A percentile compares a stretch with the other conserved stretches of the same genome.
Conservation (phyloP, 2,113 vertebrate genomes). For the Manacus vitellinus region DNA sequence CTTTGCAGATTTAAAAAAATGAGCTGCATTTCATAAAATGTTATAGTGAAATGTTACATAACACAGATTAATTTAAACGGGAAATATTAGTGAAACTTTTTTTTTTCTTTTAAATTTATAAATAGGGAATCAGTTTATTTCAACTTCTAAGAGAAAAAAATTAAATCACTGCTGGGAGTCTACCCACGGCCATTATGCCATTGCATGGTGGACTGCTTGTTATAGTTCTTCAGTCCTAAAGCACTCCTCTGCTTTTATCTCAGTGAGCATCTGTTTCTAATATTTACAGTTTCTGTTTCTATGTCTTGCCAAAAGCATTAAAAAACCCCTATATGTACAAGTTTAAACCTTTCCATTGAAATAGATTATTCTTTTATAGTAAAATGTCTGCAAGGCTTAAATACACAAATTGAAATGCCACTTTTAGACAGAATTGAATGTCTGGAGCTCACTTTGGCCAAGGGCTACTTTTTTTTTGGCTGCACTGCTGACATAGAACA, state of each 20-base stretch:
- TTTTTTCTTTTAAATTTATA: background rate
- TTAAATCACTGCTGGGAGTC: background rate
- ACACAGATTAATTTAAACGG: background rate
- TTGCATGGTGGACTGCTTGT: background rate
- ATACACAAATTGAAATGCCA: slow-evolving; percentile 65
- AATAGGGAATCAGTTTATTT: background rate
- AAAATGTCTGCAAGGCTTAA: slow-evolving; percentile 69
- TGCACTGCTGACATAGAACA: slow-evolving; percentile 35
- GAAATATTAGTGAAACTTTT: background rate
- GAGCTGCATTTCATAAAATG: background rate
- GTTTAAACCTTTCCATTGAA: slow-evolving; percentile 66
- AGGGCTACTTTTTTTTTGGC: background rate
- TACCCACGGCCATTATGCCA: background rate
- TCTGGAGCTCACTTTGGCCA: slow-evolving; percentile 44
- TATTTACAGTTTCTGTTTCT: slow-evolving; percentile 66
- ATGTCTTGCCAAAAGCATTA: slow-evolving; percentile 44
- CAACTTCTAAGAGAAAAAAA: background rate
- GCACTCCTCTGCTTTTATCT: background rate
- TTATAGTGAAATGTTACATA: background rate
- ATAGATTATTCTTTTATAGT: slow-evolving; percentile 71
- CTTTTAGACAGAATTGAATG: slow-evolving; percentile 53
- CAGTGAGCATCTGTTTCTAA: slow-evolving; percentile 32
- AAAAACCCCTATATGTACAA: slow-evolving; percentile 20
- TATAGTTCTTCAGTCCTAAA: background rate
- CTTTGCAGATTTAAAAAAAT: background rate